Percentiles rank a stretch among this genome's conserved stretches.
Conservation (phyloP, 2,797 vertebrate genomes). For the Eurystomus glaucurus region DNA sequence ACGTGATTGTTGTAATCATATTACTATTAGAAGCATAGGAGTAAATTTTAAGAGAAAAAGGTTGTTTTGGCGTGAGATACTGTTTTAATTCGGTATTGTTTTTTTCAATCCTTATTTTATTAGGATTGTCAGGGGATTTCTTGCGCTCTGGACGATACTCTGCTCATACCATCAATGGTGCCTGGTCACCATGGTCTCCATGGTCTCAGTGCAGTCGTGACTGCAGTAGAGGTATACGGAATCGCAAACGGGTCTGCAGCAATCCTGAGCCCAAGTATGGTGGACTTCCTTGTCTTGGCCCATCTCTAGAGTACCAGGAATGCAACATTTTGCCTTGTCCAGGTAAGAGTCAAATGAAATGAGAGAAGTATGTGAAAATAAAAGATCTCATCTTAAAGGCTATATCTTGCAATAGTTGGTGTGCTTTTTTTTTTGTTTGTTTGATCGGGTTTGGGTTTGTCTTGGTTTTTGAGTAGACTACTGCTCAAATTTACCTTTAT, state of each 20-base stretch:
- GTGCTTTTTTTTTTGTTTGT: neutral
- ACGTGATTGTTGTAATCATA: fast-evolving
- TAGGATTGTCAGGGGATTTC: slow-evolving; percentile 88
- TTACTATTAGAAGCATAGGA: neutral
- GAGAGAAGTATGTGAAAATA: neutral
- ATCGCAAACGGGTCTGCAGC: slow-evolving; percentile 92
- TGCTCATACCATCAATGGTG: slow-evolving; percentile 91
- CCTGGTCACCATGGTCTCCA: slow-evolving; percentile 93
- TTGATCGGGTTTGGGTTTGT: neutral
- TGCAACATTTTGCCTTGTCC: slow-evolving; percentile 96
- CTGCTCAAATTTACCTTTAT: neutral
- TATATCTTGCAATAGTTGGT: neutral
- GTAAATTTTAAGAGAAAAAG: neutral
- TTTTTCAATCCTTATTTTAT: neutral
- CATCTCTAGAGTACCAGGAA: slow-evolving; percentile 94
- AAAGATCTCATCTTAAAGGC: neutral
- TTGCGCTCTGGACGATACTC: slow-evolving; percentile 91
- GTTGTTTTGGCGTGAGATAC: neutral
- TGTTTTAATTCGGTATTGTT: neutral
- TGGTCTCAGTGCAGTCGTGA: slow-evolving; percentile 98
- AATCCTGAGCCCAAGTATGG: slow-evolving; percentile 94
- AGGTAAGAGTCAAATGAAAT: slow-evolving; percentile 81
- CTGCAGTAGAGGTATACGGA: slow-evolving; percentile 94
- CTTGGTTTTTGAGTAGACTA: neutral
- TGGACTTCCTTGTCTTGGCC: slow-evolving; percentile 91